Conservation (phyloP, 2,113 vertebrate genomes). For the Vireo altiloquus region DNA sequence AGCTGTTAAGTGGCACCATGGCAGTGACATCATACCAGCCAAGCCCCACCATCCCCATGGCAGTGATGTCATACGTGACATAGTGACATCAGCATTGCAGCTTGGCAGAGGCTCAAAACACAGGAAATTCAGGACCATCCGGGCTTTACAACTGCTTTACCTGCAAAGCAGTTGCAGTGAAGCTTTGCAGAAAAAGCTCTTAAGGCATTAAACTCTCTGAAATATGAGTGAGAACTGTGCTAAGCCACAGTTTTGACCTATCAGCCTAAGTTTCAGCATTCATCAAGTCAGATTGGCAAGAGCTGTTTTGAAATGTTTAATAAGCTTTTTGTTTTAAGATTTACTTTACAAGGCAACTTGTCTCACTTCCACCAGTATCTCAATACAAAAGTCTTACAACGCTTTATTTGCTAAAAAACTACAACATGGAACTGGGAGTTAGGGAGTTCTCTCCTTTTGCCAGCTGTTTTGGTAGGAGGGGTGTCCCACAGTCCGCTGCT, state of each 20-base stretch:
- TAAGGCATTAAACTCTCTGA: not conserved
- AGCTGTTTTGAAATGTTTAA: constrained; percentile 71
- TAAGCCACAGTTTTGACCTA: not conserved
- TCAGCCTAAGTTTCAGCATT: not conserved
- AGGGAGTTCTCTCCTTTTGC: constrained; percentile 57
- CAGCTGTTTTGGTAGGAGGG: constrained; percentile 20
- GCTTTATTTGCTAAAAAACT: constrained; percentile 67
- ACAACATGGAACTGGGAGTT: constrained; percentile 58
- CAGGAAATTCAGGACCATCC: not conserved
- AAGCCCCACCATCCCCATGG: rapidly evolving
- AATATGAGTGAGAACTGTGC: not conserved
- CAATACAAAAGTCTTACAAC: constrained; percentile 73
- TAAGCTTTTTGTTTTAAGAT: constrained; percentile 53
- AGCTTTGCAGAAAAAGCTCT: not conserved
- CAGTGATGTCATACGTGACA: too few relatives aligned
- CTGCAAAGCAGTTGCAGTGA: not conserved
- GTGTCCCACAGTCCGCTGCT: not conserved
- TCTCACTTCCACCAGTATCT: constrained; percentile 56
- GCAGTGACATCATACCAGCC: not conserved
- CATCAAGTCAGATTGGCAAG: not conserved
- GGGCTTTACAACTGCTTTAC: not conserved
- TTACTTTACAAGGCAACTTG: constrained; percentile 69
- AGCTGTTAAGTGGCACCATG: not conserved
- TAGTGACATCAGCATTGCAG: rapidly evolving
- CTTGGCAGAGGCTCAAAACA: not conserved